Percentiles rank a stretch among this genome's conserved stretches.
Evolutionary conservation across 2,797 vertebrate species (phyloP).

Genomic region (Gouania willdenowi): DNA sequence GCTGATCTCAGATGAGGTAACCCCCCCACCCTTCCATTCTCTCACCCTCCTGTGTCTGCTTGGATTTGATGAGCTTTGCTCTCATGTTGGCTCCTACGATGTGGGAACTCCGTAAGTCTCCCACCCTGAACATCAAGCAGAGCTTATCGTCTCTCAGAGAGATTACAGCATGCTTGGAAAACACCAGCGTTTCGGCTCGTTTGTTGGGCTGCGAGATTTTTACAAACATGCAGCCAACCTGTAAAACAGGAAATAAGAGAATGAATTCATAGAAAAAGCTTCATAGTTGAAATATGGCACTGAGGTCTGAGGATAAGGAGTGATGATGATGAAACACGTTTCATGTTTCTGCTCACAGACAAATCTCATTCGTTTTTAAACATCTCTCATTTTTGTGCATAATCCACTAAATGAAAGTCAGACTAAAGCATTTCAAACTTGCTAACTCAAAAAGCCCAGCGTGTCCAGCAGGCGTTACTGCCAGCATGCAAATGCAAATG

Average conservation of each 20-base stretch:
- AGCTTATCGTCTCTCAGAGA: conserved; percentile 89
- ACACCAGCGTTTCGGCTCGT: conserved; percentile 92
- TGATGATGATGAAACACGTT: conserved; percentile 1
- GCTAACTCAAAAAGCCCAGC: conserved; percentile 19
- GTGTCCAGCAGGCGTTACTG: conserved; percentile 13
- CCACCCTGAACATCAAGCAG: conserved; percentile 96
- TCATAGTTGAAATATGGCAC: too few species aligned
- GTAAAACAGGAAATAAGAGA: background rate
- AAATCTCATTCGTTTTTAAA: background rate
- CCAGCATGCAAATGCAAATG: conserved; percentile 22
- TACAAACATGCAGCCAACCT: conserved; percentile 97
- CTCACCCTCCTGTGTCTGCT: conserved; percentile 93
- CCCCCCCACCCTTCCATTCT: too few species aligned
- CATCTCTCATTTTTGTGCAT: background rate
- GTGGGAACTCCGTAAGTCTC: conserved; percentile 93
- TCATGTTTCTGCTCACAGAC: too few species aligned
- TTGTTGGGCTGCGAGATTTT: conserved; percentile 99
- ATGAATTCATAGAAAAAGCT: too few species aligned
- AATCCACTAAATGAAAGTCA: conserved; percentile 25
- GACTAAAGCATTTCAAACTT: conserved; percentile 7
- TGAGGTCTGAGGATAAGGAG: background rate
- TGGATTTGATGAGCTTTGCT: conserved; percentile 96
- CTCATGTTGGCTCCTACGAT: conserved; percentile 97
- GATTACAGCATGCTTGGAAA: conserved; percentile 94
- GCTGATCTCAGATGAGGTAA: too few species aligned